These are phyloP conservation scores for Drosophila ogumai DNA, from an alignment of 1,140 invertebrate genomes.

Conservation along the genomic window DNA sequence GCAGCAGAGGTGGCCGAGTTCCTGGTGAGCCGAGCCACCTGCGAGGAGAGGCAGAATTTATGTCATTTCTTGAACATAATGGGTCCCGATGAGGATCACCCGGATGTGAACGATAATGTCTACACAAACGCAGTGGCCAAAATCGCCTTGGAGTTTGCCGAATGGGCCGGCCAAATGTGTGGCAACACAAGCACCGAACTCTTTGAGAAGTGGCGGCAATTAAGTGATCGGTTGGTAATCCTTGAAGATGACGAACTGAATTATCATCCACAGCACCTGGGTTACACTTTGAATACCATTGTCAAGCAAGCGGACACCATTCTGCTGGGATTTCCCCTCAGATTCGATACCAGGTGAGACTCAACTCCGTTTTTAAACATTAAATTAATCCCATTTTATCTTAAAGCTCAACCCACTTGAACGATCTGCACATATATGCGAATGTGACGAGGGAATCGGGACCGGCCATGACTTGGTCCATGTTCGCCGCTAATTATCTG, in stretches of 20 bases:
- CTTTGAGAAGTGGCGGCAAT: constrained; percentile 83
- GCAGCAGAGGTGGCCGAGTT: constrained; percentile 86
- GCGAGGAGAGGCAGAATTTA: constrained; percentile 83
- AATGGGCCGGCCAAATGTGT: constrained; percentile 52
- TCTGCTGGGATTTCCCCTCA: constrained; percentile 86
- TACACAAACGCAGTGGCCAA: constrained; percentile 87
- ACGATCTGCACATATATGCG: constrained; percentile 86
- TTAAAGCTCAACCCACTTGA: constrained; percentile 78
- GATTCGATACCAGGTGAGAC: constrained; percentile 84
- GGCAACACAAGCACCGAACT: constrained; percentile 35
- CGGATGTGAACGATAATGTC: constrained; percentile 86
- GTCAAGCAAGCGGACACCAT: constrained; percentile 87
- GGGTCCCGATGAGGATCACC: constrained; percentile 87
- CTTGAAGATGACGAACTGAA: constrained; percentile 85
- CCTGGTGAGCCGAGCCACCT: constrained; percentile 86
- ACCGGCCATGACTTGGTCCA: constrained; percentile 87
- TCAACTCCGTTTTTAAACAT: background rate
- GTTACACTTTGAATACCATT: constrained; percentile 84
- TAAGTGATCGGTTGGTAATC: constrained; percentile 85
- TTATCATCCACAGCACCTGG: constrained; percentile 86
- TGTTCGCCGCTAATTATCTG: constrained; percentile 86
- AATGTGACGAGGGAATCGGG: constrained; percentile 85
- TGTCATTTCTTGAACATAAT: constrained; percentile 85
- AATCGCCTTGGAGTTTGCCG: constrained; percentile 86
- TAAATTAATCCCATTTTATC: background rate